Conservation (phyloP, 2,113 vertebrate species). For the Actenoides hombroni region DNA sequence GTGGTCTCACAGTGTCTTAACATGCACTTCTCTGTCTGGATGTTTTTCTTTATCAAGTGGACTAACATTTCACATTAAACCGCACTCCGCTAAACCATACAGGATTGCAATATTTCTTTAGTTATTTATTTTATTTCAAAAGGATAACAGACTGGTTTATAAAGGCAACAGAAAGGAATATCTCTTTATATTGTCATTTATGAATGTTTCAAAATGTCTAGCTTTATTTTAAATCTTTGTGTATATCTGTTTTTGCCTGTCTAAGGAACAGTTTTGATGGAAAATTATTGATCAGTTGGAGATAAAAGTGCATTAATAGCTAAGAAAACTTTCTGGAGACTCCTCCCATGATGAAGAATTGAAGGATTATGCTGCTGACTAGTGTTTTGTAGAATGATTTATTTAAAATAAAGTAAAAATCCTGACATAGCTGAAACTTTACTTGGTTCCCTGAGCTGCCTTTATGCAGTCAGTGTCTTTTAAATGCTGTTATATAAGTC, state of each 20-base stretch:
- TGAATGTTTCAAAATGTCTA: not conserved
- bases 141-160: not conserved
- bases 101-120: not conserved
- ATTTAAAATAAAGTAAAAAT: constrained; percentile 23
- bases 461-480: constrained; percentile 15
- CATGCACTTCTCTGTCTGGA: not conserved
- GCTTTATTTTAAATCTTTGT: not conserved
- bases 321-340: not conserved
- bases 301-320: not conserved
- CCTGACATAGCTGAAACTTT: constrained; percentile 22
- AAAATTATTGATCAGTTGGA: not conserved
- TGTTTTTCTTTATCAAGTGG: not conserved
- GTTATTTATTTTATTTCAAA: not conserved
- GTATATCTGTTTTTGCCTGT: not conserved
- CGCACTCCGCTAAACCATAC: not conserved
- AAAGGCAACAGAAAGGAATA: not conserved
- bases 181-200: not conserved
- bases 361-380: not conserved
- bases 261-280: not conserved
- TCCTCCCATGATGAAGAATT: not conserved
- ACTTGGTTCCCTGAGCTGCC: not conserved
- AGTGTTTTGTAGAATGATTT: not conserved
- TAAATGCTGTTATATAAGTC: constrained; percentile 47
- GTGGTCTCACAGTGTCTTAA: not conserved
- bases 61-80: not conserved